Base-by-base conservation (phyloP, 2,797 vertebrate genomes). In the Neomorphus geoffroyi region DNA sequence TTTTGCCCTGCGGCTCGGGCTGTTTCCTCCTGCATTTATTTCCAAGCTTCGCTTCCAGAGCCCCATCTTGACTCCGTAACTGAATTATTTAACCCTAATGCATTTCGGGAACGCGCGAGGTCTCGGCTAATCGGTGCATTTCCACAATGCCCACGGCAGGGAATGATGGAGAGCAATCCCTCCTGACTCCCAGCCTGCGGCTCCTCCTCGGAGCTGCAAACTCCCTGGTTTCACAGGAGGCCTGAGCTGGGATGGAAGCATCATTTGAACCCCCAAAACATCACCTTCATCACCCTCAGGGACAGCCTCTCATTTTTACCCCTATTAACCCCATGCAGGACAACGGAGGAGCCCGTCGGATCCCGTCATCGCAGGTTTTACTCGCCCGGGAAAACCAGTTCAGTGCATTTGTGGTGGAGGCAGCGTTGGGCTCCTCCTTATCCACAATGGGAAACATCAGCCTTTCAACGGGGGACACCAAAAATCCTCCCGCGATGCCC, bases 231-330 rank as follows among this genome's bases (percentile, higher is more conserved):
- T 54, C 30, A 7, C 26, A 4, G 1, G 2, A 56, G 73, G 39
- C 7, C 39, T 4, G 54, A 23, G 56, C 39, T 21, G 28, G 1
- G 30, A 37, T 7, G 24, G 41, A 21, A 86, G 22, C 27, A 7
- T 8, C 87, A 13, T 2, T 0, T 0, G 19, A 57, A 41, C 13
- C 15, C 13, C 43, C 33, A 23, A 69, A 77, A 6, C 2, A 2
- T 23, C 24, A 0, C 48, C 64, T 50, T 51, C 54, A 1, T 43
- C 74, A 33, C 21, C 74, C 70, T 51, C 46, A 3, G 67, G 5
- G 67, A 8, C 16, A 2, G 1, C 1, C 9, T 32, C 6, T 28
- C 43, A 0, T 11, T 35, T 10, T n/a, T n/a, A n/a, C n/a, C n/a
- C n/a, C n/a, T 30, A 9, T 41, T 27, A n/a, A 7, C n/a, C 32